These are phyloP conservation scores for Syngnathoides biaculeatus DNA, from an alignment of 2,113 vertebrate species.

Conservation along the genomic window DNA sequence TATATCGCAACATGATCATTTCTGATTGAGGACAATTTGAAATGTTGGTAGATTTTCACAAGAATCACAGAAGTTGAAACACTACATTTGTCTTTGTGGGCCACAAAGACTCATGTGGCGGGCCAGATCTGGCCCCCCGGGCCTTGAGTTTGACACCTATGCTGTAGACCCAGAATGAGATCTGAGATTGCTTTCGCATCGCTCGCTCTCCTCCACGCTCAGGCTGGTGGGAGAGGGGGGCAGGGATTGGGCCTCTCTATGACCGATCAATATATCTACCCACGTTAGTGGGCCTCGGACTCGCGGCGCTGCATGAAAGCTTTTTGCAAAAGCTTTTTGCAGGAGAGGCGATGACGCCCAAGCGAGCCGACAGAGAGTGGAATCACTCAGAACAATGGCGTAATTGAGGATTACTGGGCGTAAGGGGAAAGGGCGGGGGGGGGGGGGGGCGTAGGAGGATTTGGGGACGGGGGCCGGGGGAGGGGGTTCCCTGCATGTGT, in stretches of 20 bases:
- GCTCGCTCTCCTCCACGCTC: background rate
- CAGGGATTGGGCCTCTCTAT: slow-evolving; percentile 41
- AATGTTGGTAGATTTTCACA: no score
- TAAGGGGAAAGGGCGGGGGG: background rate
- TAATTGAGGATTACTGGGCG: slow-evolving; percentile 63
- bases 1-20: no score
- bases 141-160: no score
- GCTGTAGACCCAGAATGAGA: background rate
- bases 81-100: no score
- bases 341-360: slow-evolving; percentile 47
- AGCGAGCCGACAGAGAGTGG: slow-evolving; percentile 56
- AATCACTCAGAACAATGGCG: slow-evolving; percentile 66
- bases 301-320: slow-evolving; percentile 64
- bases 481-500: slow-evolving; percentile 46
- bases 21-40: no score
- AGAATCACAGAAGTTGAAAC: no score
- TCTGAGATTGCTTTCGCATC: slow-evolving; percentile 3
- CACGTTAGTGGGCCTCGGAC: slow-evolving; percentile 54
- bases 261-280: slow-evolving; percentile 76
- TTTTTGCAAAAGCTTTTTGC: slow-evolving; percentile 69
- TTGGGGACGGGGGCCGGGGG: background rate
- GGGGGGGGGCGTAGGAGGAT: background rate
- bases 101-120: no score
- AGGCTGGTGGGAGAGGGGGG: slow-evolving; percentile 27
- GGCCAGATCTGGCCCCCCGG: no score